phyloP scores from a whole-genome alignment of 23 tunicate species.

The Oikopleura vanhoeffeni region DNA sequence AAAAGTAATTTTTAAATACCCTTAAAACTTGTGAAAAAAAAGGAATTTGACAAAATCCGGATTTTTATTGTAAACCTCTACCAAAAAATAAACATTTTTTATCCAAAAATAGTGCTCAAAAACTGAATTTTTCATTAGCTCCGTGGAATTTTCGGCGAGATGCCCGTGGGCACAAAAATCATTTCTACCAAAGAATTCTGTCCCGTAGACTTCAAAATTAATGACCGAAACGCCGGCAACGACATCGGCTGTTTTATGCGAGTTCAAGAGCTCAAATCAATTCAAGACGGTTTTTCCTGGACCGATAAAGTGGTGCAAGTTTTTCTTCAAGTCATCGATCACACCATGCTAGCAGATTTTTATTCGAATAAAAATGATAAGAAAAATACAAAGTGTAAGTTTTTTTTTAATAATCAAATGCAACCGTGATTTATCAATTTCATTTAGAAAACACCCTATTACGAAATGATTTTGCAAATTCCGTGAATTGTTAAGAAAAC shows the following conservation, averaged over 20 bases:
- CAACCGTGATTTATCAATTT: too few species aligned
- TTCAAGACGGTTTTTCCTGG: not conserved
- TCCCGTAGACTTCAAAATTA: constrained; percentile 57
- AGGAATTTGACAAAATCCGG: too few species aligned
- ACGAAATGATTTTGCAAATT: too few species aligned
- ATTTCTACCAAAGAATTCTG: constrained; percentile 80
- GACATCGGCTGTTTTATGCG: not conserved
- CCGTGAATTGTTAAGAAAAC: too few species aligned
- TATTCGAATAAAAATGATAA: not conserved
- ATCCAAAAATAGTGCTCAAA: too few species aligned
- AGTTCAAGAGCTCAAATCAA: not conserved
- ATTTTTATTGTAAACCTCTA: too few species aligned
- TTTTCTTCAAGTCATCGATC: not conserved
- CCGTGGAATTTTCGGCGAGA: constrained; percentile 27
- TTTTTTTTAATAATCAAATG: too few species aligned
- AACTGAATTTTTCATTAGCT: not conserved
- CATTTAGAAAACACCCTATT: too few species aligned
- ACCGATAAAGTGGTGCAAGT: not conserved
- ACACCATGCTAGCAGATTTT: not conserved
- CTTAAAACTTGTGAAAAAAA: too few species aligned
- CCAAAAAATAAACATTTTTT: too few species aligned
- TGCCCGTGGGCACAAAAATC: constrained; percentile 61
- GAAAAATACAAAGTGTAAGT: not conserved
- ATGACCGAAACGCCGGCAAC: constrained; percentile 32
- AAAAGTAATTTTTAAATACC: too few species aligned